Conservation (phyloP, 2,797 vertebrate genomes). For the Alosa sapidissima region DNA sequence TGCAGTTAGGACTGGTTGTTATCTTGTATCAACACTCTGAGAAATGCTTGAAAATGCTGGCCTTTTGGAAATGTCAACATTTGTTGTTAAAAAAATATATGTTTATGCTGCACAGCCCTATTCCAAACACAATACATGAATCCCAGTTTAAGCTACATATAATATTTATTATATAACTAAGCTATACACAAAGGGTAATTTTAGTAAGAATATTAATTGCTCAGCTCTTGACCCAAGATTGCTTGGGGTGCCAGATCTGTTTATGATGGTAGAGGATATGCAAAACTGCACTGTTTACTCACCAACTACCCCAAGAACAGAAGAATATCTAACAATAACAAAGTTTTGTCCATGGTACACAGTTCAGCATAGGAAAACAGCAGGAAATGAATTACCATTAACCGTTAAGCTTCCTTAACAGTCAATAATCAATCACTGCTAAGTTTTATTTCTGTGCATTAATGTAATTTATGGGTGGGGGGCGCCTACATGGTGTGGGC, state of each 20-base stretch:
- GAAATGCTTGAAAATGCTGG: conserved; percentile 19
- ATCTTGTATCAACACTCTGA: conserved; percentile 2
- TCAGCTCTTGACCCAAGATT: neutral
- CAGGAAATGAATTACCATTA: neutral
- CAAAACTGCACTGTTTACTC: neutral
- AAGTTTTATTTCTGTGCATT: neutral
- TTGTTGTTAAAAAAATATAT: neutral
- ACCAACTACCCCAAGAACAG: neutral
- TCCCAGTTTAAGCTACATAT: neutral
- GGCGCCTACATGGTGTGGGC: neutral
- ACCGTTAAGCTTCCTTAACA: neutral
- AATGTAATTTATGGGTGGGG: neutral
- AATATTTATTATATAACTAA: neutral
- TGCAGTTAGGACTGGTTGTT: neutral
- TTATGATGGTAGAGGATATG: neutral
- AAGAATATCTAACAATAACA: neutral
- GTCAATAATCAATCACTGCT: neutral
- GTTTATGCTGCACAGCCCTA: neutral
- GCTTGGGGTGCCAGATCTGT: neutral
- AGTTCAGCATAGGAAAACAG: neutral
- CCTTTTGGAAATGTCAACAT: neutral
- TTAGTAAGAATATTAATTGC: neutral
- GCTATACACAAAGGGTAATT: neutral
- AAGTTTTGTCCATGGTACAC: neutral
- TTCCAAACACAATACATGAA: neutral